Evolutionary conservation across 2,888 invertebrate species (phyloP).

Genomic region (Gonocerus acuteangulatus): DNA sequence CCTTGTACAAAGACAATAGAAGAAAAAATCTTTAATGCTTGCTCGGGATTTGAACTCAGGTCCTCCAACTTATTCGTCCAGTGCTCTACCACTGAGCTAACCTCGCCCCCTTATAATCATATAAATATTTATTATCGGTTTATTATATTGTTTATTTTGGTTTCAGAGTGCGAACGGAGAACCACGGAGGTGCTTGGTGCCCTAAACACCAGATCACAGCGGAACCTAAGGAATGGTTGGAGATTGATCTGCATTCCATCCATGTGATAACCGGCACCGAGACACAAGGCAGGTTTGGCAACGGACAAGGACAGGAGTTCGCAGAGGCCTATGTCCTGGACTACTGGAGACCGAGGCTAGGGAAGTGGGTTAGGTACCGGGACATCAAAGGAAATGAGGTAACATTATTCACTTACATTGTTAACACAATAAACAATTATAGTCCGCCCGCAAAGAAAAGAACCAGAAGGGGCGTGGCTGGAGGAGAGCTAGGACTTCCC

Average conservation of each 20-base stretch:
- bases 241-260: conserved; percentile 69
- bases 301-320: conserved; percentile 82
- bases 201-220: conserved; percentile 71
- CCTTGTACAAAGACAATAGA: too few relatives aligned
- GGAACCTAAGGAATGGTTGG: conserved; percentile 68
- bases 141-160: too few relatives aligned
- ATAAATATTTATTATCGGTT: too few relatives aligned
- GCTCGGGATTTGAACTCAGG: too few relatives aligned
- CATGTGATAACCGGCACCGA: conserved; percentile 74
- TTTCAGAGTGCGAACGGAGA: conserved; percentile 70
- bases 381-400: conserved; percentile 71
- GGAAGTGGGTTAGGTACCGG: conserved; percentile 75
- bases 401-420: conserved; percentile 28
- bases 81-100: too few relatives aligned
- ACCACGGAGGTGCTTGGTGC: conserved; percentile 88
- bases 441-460: too few relatives aligned
- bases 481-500: too few relatives aligned
- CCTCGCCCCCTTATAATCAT: too few relatives aligned
- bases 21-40: too few relatives aligned
- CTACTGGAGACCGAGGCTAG: conserved; percentile 72
- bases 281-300: conserved; percentile 85
- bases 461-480: too few relatives aligned
- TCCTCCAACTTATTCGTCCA: too few relatives aligned
- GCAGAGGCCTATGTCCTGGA: conserved; percentile 75
- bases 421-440: too few relatives aligned